phyloP scores from a whole-genome alignment of 23 tunicate genomes.

The Clavelina lepadiformis region DNA sequence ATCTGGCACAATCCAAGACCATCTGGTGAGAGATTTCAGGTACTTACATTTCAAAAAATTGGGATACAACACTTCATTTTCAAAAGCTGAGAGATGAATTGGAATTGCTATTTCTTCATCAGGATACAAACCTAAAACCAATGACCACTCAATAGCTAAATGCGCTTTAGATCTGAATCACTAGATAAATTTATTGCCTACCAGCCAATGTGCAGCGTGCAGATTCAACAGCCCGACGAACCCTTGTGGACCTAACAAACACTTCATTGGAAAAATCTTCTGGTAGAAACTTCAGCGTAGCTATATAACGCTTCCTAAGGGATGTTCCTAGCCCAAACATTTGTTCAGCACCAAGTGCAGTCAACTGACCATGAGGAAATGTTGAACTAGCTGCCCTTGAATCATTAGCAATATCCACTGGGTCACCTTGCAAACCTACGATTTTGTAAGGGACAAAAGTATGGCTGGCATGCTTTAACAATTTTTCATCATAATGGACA shows the following conservation, averaged over 20 bases:
- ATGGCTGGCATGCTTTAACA: constrained; percentile 41
- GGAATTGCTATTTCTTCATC: constrained; percentile 19
- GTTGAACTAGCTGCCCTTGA: background rate
- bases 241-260: constrained; percentile 28
- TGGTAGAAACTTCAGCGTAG: constrained; percentile 32
- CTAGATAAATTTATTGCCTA: background rate
- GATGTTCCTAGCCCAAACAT: constrained; percentile 33
- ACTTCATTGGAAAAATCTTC: constrained; percentile 8
- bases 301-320: constrained; percentile 23
- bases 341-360: constrained; percentile 47
- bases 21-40: constrained; percentile 26
- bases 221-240: constrained; percentile 39
- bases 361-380: constrained; percentile 25
- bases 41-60: constrained; percentile 53
- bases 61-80: constrained; percentile 52
- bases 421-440: background rate
- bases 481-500: constrained; percentile 14
- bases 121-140: constrained; percentile 63
- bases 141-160: too few species aligned
- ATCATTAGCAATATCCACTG: background rate
- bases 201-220: constrained; percentile 56
- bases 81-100: constrained; percentile 28
- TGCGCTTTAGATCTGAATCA: too few species aligned
- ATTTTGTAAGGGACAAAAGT: constrained; percentile 39
- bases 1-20: constrained; percentile 66